Evolutionary conservation across 2,113 vertebrate species (phyloP), one percentile per base, ranked within the genome.

Genomic region (Hemichromis elongatus): DNA sequence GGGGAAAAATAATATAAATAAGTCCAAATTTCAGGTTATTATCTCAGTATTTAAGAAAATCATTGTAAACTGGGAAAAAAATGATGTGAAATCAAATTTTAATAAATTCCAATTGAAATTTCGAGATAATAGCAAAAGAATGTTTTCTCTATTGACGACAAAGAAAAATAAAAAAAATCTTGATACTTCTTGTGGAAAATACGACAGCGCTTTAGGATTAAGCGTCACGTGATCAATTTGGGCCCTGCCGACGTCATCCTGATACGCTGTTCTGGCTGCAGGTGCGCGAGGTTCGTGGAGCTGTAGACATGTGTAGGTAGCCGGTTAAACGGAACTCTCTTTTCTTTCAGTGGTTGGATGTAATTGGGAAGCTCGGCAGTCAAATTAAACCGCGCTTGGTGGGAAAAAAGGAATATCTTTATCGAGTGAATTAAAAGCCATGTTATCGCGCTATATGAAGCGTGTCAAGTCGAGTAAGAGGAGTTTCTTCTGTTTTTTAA

Each of bases 381-480:
- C 16, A 45, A 37, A 28, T 30, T 70, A 9, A 77, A 54, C 12
- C 4, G 2, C 4, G 1, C 13, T 54, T 11, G 7, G 33, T 59
- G 50, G 5, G 6, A 3, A 1, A 59, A 45, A 13, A 26, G 14
- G 16, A 18, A 11, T 53, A 16, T 63, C 55, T 54, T 73, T 6
- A 66, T 18, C 18, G 10, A 45, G 28, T 11, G 26, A 21, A 40
- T 56, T 54, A 3, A 50, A 14, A 80, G 53, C 28, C 37, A 95
- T 95, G 92, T 47, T 96, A 2, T 88, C 91, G 13, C 75, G 52
- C 18, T 96, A 94, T 13, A 84, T 94, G 47, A 95, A 95, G 26
- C 94, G 95, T 16, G 93, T 95, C 1, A 95, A 93, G 59, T 90
- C 90, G 54, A 94, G 96, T 96, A 90, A 94, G 90, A 70, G 11